Base-by-base conservation (phyloP, 2,888 invertebrate species). In the Anthrax anthrax region DNA sequence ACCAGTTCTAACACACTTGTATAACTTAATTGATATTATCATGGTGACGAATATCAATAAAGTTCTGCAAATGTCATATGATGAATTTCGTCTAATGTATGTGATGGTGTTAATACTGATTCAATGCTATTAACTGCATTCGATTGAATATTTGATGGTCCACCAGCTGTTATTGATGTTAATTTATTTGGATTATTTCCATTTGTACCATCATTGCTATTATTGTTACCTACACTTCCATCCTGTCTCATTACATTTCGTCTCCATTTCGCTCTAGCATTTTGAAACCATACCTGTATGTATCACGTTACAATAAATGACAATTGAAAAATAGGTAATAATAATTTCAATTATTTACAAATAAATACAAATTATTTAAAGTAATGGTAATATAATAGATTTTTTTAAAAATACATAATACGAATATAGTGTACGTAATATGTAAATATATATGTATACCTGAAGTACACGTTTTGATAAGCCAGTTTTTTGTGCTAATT, bases 281-380 rank as follows among this genome's bases (percentile, higher is more conserved):
- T 95, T 77, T 95, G 94, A 66, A 95, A 95, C 94, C 94, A 94
- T 0, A 94, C 94, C 92, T 94, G n/a, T n/a, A n/a, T n/a, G n/a
- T n/a, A n/a, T n/a, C n/a, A n/a, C n/a, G n/a, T n/a, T n/a, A n/a
- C n/a, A n/a, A n/a, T n/a, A n/a, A n/a, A n/a, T n/a, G n/a, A n/a
- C n/a, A n/a, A n/a, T n/a, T n/a, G n/a, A n/a, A n/a, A n/a, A n/a
- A n/a, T n/a, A n/a, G n/a, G n/a, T n/a, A n/a, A n/a, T n/a, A n/a
- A n/a, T n/a, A n/a, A n/a, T n/a, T n/a, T n/a, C n/a, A n/a, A n/a
- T n/a, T n/a, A n/a, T 46, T 38, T 46, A 16, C 27, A 38, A 19
- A n/a, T n/a, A n/a, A n/a, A n/a, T n/a, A n/a, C n/a, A n/a, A n/a
- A n/a, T n/a, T n/a, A n/a, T n/a, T n/a, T n/a, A n/a, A n/a, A n/a